Base-by-base conservation (phyloP, 2,797 vertebrate genomes). In the Otus scops region DNA sequence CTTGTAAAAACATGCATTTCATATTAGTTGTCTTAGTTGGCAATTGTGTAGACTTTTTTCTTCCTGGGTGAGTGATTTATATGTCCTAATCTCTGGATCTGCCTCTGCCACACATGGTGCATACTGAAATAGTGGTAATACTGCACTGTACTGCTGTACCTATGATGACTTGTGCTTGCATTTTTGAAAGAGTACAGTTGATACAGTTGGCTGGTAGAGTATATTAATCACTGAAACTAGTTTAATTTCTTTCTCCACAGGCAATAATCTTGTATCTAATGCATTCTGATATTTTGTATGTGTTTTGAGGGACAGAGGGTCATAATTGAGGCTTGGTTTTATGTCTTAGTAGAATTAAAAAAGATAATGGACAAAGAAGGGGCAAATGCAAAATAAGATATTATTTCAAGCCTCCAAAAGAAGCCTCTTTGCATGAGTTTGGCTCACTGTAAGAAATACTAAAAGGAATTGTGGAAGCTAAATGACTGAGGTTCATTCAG, bases 1-100 rank as follows among this genome's bases (percentile, higher is more conserved):
- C 91, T 91, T 95, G 82, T 93, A 19, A 95, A 97, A 97, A 96
- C 54, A 95, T 84, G 92, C 85, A 87, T 83, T 93, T 93, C 53
- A 13, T 75, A 65, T 94, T 63, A 57, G 65, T 85, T 93, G 95
- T 95, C 82, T 94, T 86, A 88, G 88, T 5, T 97, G 96, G 97
- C 94, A 93, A 0, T 57, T 18, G 23, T n/a, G 21, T 67, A 63
- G 86, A 28, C n/a, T 89, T 86, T 79, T 91, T 68, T 70, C 67
- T 94, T 77, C 88, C 76, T 83, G 90, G 61, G 83, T 95, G 89
- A 96, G 83, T 92, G 26, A 65, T 73, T 53, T 85, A 45, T 57
- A 21, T 32, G n/a, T 54, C 19, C 61, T 71, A 28, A 85, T 85
- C 5, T 23, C 73, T 88, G 83, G 17, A 67, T 92, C 67, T 91